Evolutionary conservation across 2,113 vertebrate genomes (phyloP).

Genomic region (Scolopax mira): DNA sequence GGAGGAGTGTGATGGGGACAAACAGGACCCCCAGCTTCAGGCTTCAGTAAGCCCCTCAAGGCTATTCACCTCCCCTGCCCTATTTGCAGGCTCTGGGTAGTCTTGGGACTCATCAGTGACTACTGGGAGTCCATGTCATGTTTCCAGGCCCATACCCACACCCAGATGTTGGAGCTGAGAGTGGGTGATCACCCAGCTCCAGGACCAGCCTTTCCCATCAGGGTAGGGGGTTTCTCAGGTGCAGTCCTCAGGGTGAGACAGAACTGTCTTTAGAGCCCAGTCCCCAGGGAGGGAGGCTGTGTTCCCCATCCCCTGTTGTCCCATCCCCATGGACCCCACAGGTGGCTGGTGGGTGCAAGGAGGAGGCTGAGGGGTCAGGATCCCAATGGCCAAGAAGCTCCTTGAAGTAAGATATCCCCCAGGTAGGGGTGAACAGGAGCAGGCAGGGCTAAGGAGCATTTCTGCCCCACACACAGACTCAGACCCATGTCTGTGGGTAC

Average conservation of each 20-base stretch:
- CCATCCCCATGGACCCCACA: neutral
- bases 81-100: neutral
- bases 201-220: neutral
- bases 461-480: neutral
- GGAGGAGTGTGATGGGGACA: neutral
- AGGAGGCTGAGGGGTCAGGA: neutral
- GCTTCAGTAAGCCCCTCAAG: neutral
- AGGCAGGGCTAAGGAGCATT: neutral
- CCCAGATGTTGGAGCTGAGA: neutral
- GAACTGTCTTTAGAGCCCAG: neutral
- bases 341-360: neutral
- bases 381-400: neutral
- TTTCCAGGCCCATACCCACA: neutral
- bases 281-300: neutral
- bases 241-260: neutral
- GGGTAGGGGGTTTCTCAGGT: fast-evolving
- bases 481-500: neutral
- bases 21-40: neutral
- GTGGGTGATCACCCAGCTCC: neutral
- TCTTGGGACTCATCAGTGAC: neutral
- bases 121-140: fast-evolving
- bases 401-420: neutral
- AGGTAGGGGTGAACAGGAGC: neutral
- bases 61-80: neutral
- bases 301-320: neutral